These are phyloP conservation scores for Tetragnatha versicolor DNA, from an alignment of 1,140 invertebrate genomes.

Conservation along the genomic window DNA sequence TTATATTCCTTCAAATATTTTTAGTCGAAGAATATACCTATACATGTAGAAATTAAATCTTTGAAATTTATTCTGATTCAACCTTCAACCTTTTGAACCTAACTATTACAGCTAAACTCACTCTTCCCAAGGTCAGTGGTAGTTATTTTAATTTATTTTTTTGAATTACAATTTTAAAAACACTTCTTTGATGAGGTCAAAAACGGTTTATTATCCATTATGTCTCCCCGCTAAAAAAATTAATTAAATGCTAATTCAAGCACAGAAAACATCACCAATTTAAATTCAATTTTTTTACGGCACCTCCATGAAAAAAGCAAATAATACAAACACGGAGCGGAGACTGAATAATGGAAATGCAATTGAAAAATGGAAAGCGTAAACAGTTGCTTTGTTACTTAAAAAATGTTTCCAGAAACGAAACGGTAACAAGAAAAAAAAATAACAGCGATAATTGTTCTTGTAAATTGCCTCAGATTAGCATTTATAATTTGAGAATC, in stretches of 20 bases:
- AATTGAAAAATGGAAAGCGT: not conserved
- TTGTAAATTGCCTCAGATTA: not conserved
- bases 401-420: not conserved
- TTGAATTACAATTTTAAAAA: too few relatives aligned
- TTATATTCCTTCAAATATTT: too few relatives aligned
- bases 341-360: not conserved
- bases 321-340: not conserved
- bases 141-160: too few relatives aligned
- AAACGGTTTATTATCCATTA: conserved; percentile 12
- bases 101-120: too few relatives aligned
- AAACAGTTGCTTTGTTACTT: not conserved
- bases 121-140: too few relatives aligned
- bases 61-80: too few relatives aligned
- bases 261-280: not conserved
- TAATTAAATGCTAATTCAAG: conserved; percentile 16
- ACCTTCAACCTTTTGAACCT: too few relatives aligned
- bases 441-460: conserved; percentile 13
- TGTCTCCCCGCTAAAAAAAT: not conserved
- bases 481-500: conserved; percentile 38
- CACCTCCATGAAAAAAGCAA: not conserved
- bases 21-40: too few relatives aligned
- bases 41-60: too few relatives aligned
- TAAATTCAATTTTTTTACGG: not conserved
- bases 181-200: too few relatives aligned
- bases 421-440: not conserved